Base-by-base conservation (phyloP, 2,888 invertebrate genomes). In the Lasioglossum malachurum region DNA sequence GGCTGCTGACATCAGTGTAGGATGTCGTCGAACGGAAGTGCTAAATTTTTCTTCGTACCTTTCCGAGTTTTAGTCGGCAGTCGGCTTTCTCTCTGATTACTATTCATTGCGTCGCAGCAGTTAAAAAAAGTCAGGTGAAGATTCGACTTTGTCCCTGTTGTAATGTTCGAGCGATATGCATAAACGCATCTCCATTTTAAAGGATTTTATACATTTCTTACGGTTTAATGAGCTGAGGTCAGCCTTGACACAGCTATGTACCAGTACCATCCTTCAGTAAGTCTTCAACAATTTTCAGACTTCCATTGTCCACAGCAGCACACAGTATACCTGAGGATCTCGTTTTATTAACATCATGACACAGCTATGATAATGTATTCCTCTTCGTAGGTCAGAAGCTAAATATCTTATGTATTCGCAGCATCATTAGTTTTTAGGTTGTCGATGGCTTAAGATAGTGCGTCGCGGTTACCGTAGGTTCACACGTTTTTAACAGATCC, bases 1-100 rank as follows among this genome's bases (percentile, higher is more conserved):
- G 78, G 80, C 83, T 31, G 81, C 77, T 73, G 87, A 87, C 83
- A 81, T 83, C 81, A 38, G 31, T 41, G 31, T 69, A 12, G 74
- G 57, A 79, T 64, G 74, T 44, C 76, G 64, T 46, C 35, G 74
- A 53, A 46, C 74, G 77, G 69, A 77, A 53, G 76, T 31, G 77
- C 23, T 74, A 60, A 72, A 80, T 76, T 78, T 27, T 73, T 57
- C 78, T 67, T 73, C 31, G 27, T 67, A 16, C n/a, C 4, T 75
- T 10, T n/a, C 7, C 0, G 41, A 60, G 71, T 23, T 35, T 27
- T 31, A n/a, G 41, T 12, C 7, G 8, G 8, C 10, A 8, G 67
- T 19, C 46, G 7, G 14, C 4, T 5, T 46, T 23, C 10, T 46
- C 49, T 2, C 23, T 16, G 67, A 46, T 16, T 46, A 12, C 31